phyloP scores from a whole-genome alignment of 1,140 invertebrate species.

The Cydia strobilella region DNA sequence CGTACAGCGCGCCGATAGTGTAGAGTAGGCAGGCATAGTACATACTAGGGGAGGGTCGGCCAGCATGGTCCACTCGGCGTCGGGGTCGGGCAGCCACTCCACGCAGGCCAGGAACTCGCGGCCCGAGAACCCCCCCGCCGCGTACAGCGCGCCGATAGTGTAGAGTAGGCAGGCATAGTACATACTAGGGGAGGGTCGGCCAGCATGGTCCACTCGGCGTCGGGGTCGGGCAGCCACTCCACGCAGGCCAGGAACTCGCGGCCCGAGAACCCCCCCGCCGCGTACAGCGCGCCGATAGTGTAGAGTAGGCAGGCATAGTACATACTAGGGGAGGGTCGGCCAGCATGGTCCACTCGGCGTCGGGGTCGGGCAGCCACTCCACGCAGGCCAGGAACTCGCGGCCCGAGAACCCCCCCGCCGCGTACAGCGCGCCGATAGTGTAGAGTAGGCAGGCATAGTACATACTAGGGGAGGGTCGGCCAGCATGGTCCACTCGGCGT shows the following conservation, averaged over 20 bases:
- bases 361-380: conserved; percentile 86
- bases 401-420: conserved; percentile 90
- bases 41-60: conserved; percentile 48
- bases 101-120: conserved; percentile 90
- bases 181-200: conserved; percentile 48
- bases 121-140: conserved; percentile 90
- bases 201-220: conserved; percentile 88
- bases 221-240: conserved; percentile 86
- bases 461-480: conserved; percentile 48
- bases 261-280: conserved; percentile 90
- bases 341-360: conserved; percentile 88
- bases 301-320: no score
- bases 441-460: no score
- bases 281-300: no score
- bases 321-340: conserved; percentile 48
- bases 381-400: conserved; percentile 90
- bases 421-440: no score
- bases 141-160: no score
- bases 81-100: conserved; percentile 86
- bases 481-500: conserved; percentile 88
- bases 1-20: no score
- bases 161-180: no score
- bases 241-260: conserved; percentile 90
- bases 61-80: conserved; percentile 88
- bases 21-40: no score